Conservation (phyloP, 2,888 invertebrate genomes). For the Myathropa florea region DNA sequence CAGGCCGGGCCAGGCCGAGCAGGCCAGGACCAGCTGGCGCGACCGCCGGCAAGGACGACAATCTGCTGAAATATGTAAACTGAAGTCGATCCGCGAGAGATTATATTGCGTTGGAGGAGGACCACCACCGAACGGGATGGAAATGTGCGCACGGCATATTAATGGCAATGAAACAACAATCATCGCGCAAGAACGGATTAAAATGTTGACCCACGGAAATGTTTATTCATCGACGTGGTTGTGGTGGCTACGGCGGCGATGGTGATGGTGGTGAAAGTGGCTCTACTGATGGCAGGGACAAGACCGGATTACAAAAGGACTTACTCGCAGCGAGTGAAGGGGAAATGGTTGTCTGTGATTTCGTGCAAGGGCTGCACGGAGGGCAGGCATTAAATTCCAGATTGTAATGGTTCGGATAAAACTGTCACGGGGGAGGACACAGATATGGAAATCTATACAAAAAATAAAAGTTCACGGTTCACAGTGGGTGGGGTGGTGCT, state of each 20-base stretch:
- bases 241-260: too few species aligned
- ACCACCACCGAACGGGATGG: not conserved
- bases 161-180: slow-evolving; percentile 65
- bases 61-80: slow-evolving; percentile 66
- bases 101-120: slow-evolving; percentile 31
- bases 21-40: not conserved
- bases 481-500: not conserved
- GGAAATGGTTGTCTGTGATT: slow-evolving; percentile 26
- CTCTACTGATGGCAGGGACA: slow-evolving; percentile 1
- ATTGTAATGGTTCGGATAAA: slow-evolving; percentile 57
- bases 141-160: slow-evolving; percentile 41
- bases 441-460: slow-evolving; percentile 27
- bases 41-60: slow-evolving; percentile 49
- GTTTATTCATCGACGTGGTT: slow-evolving; percentile 59
- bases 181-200: slow-evolving; percentile 63
- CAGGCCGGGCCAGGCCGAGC: not conserved
- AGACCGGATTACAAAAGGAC: slow-evolving; percentile 47
- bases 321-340: slow-evolving; percentile 32
- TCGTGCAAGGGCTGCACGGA: not conserved
- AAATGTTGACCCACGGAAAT: slow-evolving; percentile 66
- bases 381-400: slow-evolving; percentile 36
- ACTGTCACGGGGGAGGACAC: slow-evolving; percentile 47
- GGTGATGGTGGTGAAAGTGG: not conserved
- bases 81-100: slow-evolving; percentile 55
- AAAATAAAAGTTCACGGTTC: not conserved